A percentile compares a stretch with the other conserved stretches of the same genome.
These are phyloP conservation scores for Clavelina lepadiformis DNA, from an alignment of 23 tunicate genomes.

Conservation along the genomic window DNA sequence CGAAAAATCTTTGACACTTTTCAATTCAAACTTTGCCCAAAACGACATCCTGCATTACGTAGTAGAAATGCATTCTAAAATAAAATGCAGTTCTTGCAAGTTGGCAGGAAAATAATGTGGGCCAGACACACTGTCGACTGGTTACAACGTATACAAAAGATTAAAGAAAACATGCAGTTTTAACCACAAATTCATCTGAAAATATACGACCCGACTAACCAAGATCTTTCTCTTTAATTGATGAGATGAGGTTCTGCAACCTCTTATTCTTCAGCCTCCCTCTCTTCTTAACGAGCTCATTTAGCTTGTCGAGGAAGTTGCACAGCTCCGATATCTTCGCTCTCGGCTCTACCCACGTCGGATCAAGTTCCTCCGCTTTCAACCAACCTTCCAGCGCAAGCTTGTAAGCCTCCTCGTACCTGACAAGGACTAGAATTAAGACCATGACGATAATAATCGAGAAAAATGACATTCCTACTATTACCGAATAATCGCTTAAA, in stretches of 20 bases:
- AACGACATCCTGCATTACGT: too few relatives aligned
- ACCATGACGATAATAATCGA: not conserved
- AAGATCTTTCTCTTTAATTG: constrained; percentile 50
- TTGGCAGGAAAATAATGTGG: too few relatives aligned
- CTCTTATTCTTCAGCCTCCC: constrained; percentile 68
- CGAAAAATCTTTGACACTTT: too few relatives aligned
- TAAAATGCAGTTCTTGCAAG: too few relatives aligned
- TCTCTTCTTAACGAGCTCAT: constrained; percentile 45
- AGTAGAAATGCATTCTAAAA: too few relatives aligned
- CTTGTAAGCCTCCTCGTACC: constrained; percentile 56
- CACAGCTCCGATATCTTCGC: constrained; percentile 27
- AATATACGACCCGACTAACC: constrained; percentile 11
- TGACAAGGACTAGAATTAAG: not conserved
- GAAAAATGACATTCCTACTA: too few relatives aligned
- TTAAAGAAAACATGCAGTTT: not conserved
- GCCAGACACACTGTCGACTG: too few relatives aligned
- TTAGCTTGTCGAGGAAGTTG: constrained; percentile 57
- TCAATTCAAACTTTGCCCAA: too few relatives aligned
- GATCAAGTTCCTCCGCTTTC: constrained; percentile 56
- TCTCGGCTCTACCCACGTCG: constrained; percentile 68
- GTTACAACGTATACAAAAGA: not conserved
- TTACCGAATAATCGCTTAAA: not conserved
- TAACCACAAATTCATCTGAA: not conserved
- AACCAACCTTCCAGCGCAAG: constrained; percentile 65
- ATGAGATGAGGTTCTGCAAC: constrained; percentile 46